These are phyloP conservation scores for Tinea trinotella DNA, from an alignment of 2,888 invertebrate genomes.

Conservation along the genomic window DNA sequence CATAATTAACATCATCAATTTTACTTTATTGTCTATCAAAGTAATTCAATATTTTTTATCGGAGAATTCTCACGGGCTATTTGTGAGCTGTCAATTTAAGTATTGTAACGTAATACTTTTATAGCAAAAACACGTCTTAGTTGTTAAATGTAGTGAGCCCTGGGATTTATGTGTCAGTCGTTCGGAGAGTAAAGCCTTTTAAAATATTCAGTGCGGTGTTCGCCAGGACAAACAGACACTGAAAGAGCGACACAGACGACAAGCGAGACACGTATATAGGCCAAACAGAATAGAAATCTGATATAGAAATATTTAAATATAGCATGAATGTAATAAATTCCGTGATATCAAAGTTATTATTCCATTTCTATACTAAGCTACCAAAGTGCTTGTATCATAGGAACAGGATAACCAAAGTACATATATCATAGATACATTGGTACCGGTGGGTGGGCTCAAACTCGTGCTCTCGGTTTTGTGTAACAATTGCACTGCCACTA, in stretches of 20 bases:
- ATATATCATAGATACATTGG: too few relatives aligned
- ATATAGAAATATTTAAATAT: neutral
- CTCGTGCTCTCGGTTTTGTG: too few relatives aligned
- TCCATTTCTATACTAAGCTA: too few relatives aligned
- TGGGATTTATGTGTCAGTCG: slow-evolving; percentile 32
- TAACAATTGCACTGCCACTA: too few relatives aligned
- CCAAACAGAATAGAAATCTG: neutral
- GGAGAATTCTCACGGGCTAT: neutral
- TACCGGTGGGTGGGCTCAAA: too few relatives aligned
- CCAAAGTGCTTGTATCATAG: too few relatives aligned
- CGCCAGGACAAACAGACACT: slow-evolving; percentile 6
- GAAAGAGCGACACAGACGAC: slow-evolving; percentile 7
- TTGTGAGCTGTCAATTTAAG: neutral
- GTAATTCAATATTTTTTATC: neutral
- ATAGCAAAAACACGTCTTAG: neutral
- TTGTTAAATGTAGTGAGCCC: slow-evolving; percentile 24
- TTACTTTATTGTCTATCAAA: neutral
- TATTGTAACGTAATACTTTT: neutral
- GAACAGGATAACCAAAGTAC: too few relatives aligned
- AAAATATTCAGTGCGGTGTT: slow-evolving; percentile 36
- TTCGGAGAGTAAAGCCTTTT: slow-evolving; percentile 31
- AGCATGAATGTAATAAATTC: neutral
- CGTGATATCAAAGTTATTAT: too few relatives aligned
- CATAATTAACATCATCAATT: too few relatives aligned
- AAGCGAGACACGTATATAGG: neutral